Evolutionary conservation across 2,113 vertebrate species (phyloP).

Genomic region (Enhydra lutris): DNA sequence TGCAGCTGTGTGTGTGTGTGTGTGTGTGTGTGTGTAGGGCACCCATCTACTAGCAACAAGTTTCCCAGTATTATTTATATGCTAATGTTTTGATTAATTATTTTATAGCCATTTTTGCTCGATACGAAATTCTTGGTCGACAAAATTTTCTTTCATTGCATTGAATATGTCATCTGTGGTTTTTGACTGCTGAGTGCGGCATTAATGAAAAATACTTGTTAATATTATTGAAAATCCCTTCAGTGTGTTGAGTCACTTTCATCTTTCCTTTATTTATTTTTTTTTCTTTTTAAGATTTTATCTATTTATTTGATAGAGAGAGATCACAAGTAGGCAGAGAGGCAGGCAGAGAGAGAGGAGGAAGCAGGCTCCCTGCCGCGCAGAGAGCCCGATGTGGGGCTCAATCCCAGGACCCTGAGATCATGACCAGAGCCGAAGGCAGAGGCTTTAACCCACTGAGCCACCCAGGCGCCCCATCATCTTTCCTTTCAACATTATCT

Average conservation of each 20-base stretch:
- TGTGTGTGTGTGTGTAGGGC: background rate
- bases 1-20: background rate
- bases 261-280: background rate
- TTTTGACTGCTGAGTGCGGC: rapidly evolving
- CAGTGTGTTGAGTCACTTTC: background rate
- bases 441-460: no score
- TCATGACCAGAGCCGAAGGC: no score
- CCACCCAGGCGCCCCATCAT: background rate
- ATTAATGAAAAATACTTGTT: background rate
- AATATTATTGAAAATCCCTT: background rate
- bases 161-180: background rate
- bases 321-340: no score
- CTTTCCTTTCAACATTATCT: background rate
- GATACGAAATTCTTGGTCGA: background rate
- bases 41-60: background rate
- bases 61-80: background rate
- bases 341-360: no score
- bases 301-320: no score
- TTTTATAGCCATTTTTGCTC: background rate
- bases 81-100: background rate
- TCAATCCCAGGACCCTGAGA: no score
- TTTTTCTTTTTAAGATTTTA: no score
- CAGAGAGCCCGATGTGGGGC: no score
- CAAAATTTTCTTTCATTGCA: background rate
- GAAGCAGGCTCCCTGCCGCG: no score